Evolutionary conservation across 1,140 invertebrate genomes (phyloP).

Genomic region (Tetramorium parvispinum): DNA sequence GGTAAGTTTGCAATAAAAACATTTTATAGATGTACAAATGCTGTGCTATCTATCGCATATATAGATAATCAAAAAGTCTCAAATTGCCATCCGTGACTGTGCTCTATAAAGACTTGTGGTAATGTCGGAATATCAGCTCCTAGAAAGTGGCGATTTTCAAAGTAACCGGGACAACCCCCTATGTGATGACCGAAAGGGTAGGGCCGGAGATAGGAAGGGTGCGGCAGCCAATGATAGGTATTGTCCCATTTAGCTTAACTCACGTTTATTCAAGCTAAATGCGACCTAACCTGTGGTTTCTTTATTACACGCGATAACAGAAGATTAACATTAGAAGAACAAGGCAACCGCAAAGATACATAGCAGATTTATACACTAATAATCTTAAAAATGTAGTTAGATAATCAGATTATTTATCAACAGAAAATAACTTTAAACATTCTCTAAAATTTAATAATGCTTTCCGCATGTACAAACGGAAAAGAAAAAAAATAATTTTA

Average conservation of each 20-base stretch:
- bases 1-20: constrained; percentile 2
- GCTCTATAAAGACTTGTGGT: constrained; percentile 30
- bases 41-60: background rate
- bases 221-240: constrained; percentile 74
- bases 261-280: constrained; percentile 73
- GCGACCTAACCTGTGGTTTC: constrained; percentile 72
- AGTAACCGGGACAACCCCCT: constrained; percentile 65
- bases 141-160: constrained; percentile 54
- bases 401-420: background rate
- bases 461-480: background rate
- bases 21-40: constrained; percentile 16
- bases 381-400: background rate
- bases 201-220: constrained; percentile 75
- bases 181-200: constrained; percentile 71
- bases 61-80: constrained; percentile 15
- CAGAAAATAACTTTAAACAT: background rate
- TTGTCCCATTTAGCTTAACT: constrained; percentile 77
- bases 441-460: background rate
- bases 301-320: constrained; percentile 63
- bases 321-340: constrained; percentile 48
- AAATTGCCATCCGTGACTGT: constrained; percentile 37
- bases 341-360: constrained; percentile 44
- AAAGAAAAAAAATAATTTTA: background rate
- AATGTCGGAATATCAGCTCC: constrained; percentile 40
- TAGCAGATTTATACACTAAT: background rate